Conservation (phyloP, 2,888 invertebrate species). For the Crepidodera aurea region DNA sequence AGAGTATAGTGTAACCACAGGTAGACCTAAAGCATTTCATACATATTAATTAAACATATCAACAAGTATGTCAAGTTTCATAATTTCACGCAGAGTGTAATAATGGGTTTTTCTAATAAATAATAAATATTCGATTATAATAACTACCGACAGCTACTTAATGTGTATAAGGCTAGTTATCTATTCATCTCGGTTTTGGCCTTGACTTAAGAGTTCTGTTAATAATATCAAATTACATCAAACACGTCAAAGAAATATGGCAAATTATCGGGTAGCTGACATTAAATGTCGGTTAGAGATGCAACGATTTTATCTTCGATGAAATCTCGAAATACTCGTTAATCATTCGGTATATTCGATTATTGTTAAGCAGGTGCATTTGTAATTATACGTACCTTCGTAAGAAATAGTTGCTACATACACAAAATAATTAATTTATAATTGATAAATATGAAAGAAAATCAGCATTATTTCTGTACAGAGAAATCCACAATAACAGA, state of each 20-base stretch:
- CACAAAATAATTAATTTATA: too few relatives aligned
- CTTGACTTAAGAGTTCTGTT: conserved; percentile 15
- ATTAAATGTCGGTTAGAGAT: conserved; percentile 6
- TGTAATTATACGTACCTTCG: background rate
- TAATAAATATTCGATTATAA: conserved; percentile 21
- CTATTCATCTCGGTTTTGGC: conserved; percentile 19
- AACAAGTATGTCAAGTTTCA: conserved; percentile 9
- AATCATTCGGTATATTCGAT: background rate
- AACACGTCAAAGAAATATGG: conserved; percentile 2
- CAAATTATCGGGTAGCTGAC: background rate
- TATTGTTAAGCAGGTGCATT: conserved; percentile 2
- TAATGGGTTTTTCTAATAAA: background rate
- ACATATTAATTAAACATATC: too few relatives aligned
- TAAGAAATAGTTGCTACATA: too few relatives aligned
- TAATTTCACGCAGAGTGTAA: conserved; percentile 2
- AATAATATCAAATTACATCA: conserved; percentile 20
- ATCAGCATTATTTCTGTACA: too few relatives aligned
- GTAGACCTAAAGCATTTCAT: too few relatives aligned
- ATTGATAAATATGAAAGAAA: too few relatives aligned
- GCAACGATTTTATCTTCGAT: background rate
- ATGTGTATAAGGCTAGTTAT: conserved; percentile 13
- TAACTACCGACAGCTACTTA: conserved; percentile 23
- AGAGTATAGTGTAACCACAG: too few relatives aligned
- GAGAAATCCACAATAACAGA: too few relatives aligned
- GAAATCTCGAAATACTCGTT: background rate